Percentiles rank a stretch among this genome's conserved stretches.
phyloP scores from a whole-genome alignment of 2,797 vertebrate species.

The Psittacula echo region DNA sequence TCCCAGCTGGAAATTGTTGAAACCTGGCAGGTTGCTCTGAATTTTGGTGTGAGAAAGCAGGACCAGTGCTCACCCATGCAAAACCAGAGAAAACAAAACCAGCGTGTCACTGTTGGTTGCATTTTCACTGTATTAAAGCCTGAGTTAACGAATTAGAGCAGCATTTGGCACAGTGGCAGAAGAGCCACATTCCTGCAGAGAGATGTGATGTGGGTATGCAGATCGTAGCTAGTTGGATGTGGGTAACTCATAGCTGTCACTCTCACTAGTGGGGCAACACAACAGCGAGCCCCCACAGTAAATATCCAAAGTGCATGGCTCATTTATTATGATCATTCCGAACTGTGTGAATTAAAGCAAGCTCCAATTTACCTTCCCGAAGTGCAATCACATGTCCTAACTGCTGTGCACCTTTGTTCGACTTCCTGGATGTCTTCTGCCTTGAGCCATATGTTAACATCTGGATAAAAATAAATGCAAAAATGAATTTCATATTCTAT shows the following conservation, averaged over 20 bases:
- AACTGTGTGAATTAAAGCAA: neutral
- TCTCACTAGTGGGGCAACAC: neutral
- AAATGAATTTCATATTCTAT: neutral
- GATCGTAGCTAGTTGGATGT: neutral
- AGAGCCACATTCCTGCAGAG: neutral
- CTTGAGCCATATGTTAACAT: neutral
- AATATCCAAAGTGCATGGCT: neutral
- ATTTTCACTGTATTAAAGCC: neutral
- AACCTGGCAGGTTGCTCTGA: neutral
- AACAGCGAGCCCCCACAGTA: neutral
- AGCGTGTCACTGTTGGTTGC: neutral
- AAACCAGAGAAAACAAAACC: neutral
- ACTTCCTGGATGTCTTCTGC: neutral
- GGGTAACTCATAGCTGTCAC: neutral
- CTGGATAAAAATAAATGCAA: neutral
- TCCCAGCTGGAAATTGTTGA: neutral
- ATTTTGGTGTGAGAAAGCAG: neutral
- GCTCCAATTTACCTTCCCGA: constrained; percentile 5
- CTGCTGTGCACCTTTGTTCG: neutral
- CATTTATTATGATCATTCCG: neutral
- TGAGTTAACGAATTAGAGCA: neutral
- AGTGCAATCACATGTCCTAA: neutral
- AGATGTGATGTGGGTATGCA: neutral
- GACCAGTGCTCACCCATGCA: neutral
- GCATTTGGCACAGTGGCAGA: constrained; percentile 9